These are phyloP conservation scores for Rhopilema esculentum DNA, from an alignment of 30 jellyfish, hydroid and myxozoan species.

Conservation along the genomic window DNA sequence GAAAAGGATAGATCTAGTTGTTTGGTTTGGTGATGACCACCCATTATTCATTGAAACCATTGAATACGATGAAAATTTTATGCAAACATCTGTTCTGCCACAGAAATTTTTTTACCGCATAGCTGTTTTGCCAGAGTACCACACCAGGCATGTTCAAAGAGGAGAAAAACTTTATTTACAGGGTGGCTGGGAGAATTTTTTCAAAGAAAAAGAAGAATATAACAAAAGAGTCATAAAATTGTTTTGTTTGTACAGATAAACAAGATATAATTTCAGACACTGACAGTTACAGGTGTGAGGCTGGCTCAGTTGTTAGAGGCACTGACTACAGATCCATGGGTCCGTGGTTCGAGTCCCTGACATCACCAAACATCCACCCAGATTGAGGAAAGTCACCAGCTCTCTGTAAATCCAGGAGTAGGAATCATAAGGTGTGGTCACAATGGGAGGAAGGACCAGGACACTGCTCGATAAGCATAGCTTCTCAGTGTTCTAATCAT, in stretches of 20 bases:
- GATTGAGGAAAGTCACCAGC: constrained; percentile 8
- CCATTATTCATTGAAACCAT: constrained; percentile 5
- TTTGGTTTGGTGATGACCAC: constrained; percentile 13
- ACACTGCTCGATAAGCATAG: constrained; percentile 3
- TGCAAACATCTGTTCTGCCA: background rate
- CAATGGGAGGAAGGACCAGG: constrained; percentile 6
- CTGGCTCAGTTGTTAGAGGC: background rate
- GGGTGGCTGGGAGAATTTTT: background rate
- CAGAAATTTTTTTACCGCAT: background rate
- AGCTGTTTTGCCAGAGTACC: background rate
- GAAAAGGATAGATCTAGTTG: constrained; percentile 1
- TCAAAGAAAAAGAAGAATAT: background rate
- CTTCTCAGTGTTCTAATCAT: constrained; percentile 7
- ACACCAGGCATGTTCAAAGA: background rate
- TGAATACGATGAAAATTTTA: background rate
- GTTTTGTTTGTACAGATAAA: background rate
- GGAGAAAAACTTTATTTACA: background rate
- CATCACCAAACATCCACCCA: background rate
- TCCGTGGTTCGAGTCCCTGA: background rate
- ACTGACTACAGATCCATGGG: background rate
- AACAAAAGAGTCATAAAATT: background rate
- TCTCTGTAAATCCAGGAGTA: background rate
- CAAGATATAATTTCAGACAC: background rate
- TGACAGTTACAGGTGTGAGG: background rate
- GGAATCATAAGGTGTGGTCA: constrained; percentile 16